Evolutionary conservation across 2,797 vertebrate species (phyloP).

Genomic region (Paedocypris micromegethes): DNA sequence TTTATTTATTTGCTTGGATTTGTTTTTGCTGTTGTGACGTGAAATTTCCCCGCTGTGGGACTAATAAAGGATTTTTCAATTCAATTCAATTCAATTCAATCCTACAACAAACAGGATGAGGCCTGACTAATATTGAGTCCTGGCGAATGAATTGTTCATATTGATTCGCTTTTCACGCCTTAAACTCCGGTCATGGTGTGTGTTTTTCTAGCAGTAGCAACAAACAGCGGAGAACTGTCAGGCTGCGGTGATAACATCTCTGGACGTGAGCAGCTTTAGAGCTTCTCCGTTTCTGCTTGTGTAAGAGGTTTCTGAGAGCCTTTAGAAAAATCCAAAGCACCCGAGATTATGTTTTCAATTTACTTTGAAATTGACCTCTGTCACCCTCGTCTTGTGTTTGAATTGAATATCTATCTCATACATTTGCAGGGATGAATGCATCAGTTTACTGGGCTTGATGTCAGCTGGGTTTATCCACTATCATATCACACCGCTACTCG

Average conservation of each 20-base stretch:
- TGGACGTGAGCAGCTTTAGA: conserved; percentile 1
- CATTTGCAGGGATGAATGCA: conserved; percentile 13
- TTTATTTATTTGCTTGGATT: too few relatives aligned
- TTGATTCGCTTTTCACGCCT: too few relatives aligned
- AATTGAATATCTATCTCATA: conserved; percentile 21
- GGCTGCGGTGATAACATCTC: background rate
- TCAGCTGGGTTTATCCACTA: conserved; percentile 19
- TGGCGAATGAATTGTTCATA: too few relatives aligned
- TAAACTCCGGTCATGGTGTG: too few relatives aligned
- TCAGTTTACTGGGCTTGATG: conserved; percentile 17
- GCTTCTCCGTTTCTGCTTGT: background rate
- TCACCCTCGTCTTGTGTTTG: conserved; percentile 4
- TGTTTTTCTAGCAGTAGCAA: background rate
- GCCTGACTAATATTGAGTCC: too few relatives aligned
- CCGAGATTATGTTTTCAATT: conserved; percentile 28
- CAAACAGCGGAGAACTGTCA: background rate
- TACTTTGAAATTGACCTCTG: conserved; percentile 23
- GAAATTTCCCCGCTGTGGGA: too few relatives aligned
- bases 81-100: too few relatives aligned
- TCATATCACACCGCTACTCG: conserved; percentile 17
- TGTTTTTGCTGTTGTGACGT: too few relatives aligned
- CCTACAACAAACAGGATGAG: too few relatives aligned
- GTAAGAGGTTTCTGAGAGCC: conserved; percentile 2
- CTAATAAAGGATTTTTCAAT: too few relatives aligned
- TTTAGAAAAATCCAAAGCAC: conserved; percentile 12